Evolutionary conservation across 2,888 invertebrate genomes (phyloP), one percentile per base, ranked within the genome.

Genomic region (Melangyna quadrimaculata): DNA sequence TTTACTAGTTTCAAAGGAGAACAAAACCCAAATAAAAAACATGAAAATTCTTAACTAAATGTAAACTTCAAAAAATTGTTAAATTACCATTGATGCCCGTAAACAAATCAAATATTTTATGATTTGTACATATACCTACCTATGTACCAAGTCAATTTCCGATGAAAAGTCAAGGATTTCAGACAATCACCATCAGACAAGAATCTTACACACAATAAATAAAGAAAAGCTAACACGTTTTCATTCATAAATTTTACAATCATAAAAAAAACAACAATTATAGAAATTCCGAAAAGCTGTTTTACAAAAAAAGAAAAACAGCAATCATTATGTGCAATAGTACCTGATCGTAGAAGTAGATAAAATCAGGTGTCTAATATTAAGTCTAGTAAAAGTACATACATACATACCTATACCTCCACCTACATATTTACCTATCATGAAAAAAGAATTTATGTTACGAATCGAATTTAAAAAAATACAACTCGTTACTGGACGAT

Each of bases 381-480:
- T 9, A 35, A 59, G 35, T 32, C 32, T 14, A 51, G 14, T 51
- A 51, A 14, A 12, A 22, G 12, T 45, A 17, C 12, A 7, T 12
- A 12, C 19, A 17, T 45, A 45, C 45, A 12, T 22, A 12, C 12
- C 0, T n/a, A 27, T n/a, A 27, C 29, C n/a, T 22, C n/a, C 19
- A 14, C 8, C 3, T 24, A 37, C 9, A 4, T 59, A 37, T 37
- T 22, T 24, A 63, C 29, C 63, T 63, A 63, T 45, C 35, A 51
- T 10, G 32, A 19, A 65, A 67, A 32, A 67, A 67, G 35, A 67
- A 67, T 78, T 83, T 74, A 74, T 79, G 51, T 65, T 78, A 45
- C 59, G 65, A 84, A 84, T 75, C 51, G 48, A 79, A 71, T 67
- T 71, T 24, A 35, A 67, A 75, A 32, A 48, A 71, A 71, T 67